Conservation (phyloP, 2,797 vertebrate species). For the Glossophaga mutica region DNA sequence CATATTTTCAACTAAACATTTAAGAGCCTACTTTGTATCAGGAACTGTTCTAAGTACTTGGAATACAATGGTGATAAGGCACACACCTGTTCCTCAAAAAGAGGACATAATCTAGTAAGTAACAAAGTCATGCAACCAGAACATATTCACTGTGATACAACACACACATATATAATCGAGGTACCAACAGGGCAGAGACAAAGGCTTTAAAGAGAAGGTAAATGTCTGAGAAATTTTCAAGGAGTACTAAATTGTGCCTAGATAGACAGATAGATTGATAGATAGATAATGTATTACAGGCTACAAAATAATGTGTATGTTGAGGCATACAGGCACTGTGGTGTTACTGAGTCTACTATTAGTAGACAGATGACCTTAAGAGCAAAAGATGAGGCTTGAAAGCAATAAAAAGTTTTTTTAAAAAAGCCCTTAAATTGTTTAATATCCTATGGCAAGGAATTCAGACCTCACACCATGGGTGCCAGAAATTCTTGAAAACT, state of each 20-base stretch:
- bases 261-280: rapidly evolving
- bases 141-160: background rate
- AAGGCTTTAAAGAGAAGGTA: background rate
- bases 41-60: background rate
- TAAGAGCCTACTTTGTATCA: background rate
- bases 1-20: background rate
- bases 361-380: background rate
- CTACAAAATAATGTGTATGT: background rate
- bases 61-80: background rate
- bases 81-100: background rate
- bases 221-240: background rate
- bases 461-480: background rate
- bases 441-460: background rate
- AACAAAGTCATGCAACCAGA: background rate
- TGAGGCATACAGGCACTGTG: background rate
- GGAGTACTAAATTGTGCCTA: background rate
- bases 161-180: background rate
- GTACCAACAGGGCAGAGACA: background rate
- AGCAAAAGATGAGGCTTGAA: background rate
- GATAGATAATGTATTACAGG: background rate
- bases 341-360: background rate
- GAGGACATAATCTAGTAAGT: background rate
- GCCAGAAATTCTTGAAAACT: background rate
- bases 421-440: background rate
- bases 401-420: background rate